These are phyloP conservation scores for Alectura lathami DNA, from an alignment of 2,113 vertebrate species.

Conservation along the genomic window DNA sequence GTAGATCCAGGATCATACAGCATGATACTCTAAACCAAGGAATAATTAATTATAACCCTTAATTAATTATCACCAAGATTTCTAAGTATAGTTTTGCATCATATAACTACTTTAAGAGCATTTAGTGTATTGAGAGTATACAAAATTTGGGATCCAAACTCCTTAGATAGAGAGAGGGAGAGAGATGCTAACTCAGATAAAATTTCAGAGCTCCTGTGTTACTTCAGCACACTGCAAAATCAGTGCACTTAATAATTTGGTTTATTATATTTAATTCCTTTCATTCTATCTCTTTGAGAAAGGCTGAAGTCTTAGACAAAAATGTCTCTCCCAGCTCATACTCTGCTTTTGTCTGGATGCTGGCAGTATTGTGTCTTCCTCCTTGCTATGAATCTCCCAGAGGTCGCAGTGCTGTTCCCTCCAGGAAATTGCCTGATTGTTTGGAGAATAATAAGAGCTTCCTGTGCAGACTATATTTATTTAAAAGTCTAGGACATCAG, in stretches of 20 bases:
- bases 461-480: background rate
- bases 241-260: background rate
- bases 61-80: background rate
- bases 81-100: background rate
- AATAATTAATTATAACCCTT: fast-evolving
- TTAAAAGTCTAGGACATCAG: background rate
- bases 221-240: background rate
- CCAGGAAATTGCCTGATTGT: background rate
- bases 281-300: background rate
- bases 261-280: background rate
- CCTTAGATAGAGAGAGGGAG: background rate
- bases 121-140: background rate
- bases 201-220: background rate
- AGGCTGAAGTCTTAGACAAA: background rate
- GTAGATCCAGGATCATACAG: background rate
- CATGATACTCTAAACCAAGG: background rate
- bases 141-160: background rate
- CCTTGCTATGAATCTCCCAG: background rate
- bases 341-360: background rate
- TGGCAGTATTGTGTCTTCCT: background rate
- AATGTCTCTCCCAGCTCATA: background rate
- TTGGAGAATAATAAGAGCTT: background rate
- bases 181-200: background rate
- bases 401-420: background rate
- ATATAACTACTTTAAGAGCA: background rate